Evolutionary conservation across 2,888 invertebrate genomes (phyloP).

Genomic region (Seira musarum): DNA sequence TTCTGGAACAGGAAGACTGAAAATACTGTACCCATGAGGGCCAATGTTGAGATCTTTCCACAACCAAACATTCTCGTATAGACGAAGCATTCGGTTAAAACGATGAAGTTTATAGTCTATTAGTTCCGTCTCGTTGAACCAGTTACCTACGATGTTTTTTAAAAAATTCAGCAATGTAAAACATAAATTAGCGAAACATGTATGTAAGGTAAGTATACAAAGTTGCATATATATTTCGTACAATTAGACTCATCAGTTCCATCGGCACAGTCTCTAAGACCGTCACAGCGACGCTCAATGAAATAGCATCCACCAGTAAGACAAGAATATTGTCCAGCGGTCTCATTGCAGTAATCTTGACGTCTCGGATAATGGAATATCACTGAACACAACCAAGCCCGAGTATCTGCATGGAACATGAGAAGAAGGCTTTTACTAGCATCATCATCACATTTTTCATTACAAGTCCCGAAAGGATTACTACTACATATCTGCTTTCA

Average conservation of each 20-base stretch:
- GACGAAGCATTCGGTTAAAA: conserved; percentile 89
- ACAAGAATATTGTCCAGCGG: conserved; percentile 85
- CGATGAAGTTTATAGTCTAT: conserved; percentile 85
- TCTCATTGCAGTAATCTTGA: conserved; percentile 80
- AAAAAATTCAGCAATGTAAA: not conserved
- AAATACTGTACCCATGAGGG: conserved; percentile 90
- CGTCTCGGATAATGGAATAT: conserved; percentile 84
- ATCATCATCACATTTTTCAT: conserved; percentile 10
- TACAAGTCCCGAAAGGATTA: not conserved
- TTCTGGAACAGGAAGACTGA: conserved; percentile 88
- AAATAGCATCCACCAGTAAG: conserved; percentile 84
- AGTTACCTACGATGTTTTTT: conserved; percentile 74
- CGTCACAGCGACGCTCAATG: conserved; percentile 84
- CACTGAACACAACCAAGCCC: conserved; percentile 92
- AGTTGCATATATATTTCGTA: conserved; percentile 70
- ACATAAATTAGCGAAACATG: too few species aligned
- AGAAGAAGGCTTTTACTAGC: conserved; percentile 10
- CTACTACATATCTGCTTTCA: conserved; percentile 11
- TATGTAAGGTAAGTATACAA: too few species aligned
- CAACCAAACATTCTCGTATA: conserved; percentile 96
- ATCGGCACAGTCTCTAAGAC: conserved; percentile 83
- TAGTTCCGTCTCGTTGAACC: conserved; percentile 80
- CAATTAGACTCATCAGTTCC: conserved; percentile 90
- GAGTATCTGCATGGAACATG: conserved; percentile 74
- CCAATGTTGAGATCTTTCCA: conserved; percentile 96